Percentiles rank a stretch among this genome's conserved stretches.
Conservation (phyloP, 2,113 vertebrate genomes). For the Smithornis capensis region DNA sequence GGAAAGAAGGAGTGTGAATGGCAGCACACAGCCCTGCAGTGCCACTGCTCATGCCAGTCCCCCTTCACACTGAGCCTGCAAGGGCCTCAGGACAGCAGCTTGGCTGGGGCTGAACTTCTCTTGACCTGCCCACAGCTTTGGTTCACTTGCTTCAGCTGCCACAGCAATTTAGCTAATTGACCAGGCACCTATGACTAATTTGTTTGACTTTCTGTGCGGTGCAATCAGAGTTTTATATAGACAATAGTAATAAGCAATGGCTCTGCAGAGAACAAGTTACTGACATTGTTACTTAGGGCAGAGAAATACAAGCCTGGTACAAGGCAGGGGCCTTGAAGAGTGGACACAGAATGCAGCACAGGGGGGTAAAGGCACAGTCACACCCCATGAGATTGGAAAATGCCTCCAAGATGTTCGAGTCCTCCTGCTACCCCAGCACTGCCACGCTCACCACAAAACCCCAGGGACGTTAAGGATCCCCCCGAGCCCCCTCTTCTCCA, state of each 20-base stretch:
- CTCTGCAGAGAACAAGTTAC: background rate
- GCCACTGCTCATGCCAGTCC: background rate
- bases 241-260: background rate
- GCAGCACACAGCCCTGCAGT: background rate
- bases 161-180: background rate
- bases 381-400: background rate
- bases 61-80: background rate
- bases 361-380: background rate
- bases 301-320: background rate
- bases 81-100: background rate
- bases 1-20: background rate
- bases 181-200: background rate
- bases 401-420: background rate
- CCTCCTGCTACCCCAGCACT: background rate
- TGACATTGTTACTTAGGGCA: fast-evolving
- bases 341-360: background rate
- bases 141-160: background rate
- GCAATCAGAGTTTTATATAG: background rate
- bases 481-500: background rate
- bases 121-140: background rate
- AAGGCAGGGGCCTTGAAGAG: background rate
- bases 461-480: too few relatives aligned
- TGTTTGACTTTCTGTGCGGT: background rate
- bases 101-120: background rate
- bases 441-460: too few relatives aligned